Conservation (phyloP, 2,888 invertebrate genomes). For the Copidosoma aretas region DNA sequence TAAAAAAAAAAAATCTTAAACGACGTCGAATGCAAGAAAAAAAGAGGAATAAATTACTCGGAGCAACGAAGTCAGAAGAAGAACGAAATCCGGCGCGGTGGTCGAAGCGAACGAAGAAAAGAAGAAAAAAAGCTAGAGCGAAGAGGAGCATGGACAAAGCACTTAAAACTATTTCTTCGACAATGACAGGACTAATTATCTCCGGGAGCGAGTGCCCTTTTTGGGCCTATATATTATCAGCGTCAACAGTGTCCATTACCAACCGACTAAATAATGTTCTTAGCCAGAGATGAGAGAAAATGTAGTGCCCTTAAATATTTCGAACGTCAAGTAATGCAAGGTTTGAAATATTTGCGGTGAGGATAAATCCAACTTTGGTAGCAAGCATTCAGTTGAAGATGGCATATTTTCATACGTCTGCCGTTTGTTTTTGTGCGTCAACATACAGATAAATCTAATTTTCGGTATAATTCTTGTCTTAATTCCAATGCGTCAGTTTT, state of each 20-base stretch:
- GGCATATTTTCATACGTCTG: too few species aligned
- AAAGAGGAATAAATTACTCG: too few species aligned
- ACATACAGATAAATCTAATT: too few species aligned
- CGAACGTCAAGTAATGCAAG: too few species aligned
- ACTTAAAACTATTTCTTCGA: constrained; percentile 38
- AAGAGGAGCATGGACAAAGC: constrained; percentile 24
- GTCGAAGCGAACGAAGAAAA: constrained; percentile 20
- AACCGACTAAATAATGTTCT: constrained; percentile 18
- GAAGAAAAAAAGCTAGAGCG: constrained; percentile 10
- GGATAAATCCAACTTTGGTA: constrained; percentile 8
- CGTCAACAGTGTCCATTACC: constrained; percentile 27
- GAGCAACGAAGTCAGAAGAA: constrained; percentile 16
- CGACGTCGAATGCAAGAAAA: too few species aligned
- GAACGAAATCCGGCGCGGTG: constrained; percentile 31
- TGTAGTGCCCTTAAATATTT: constrained; percentile 4
- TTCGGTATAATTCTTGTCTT: too few species aligned
- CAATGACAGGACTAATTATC: constrained; percentile 46
- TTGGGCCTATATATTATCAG: constrained; percentile 30
- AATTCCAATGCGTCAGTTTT: too few species aligned
- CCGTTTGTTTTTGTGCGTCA: too few species aligned
- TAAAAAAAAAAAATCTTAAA: background rate
- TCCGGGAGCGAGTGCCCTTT: constrained; percentile 16
- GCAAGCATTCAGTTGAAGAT: background rate
- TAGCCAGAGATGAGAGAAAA: background rate
- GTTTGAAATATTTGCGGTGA: constrained; percentile 4